A percentile compares a stretch with the other conserved stretches of the same genome.
phyloP scores from a whole-genome alignment of 2,797 vertebrate species.

The Leucoraja ocellata region DNA sequence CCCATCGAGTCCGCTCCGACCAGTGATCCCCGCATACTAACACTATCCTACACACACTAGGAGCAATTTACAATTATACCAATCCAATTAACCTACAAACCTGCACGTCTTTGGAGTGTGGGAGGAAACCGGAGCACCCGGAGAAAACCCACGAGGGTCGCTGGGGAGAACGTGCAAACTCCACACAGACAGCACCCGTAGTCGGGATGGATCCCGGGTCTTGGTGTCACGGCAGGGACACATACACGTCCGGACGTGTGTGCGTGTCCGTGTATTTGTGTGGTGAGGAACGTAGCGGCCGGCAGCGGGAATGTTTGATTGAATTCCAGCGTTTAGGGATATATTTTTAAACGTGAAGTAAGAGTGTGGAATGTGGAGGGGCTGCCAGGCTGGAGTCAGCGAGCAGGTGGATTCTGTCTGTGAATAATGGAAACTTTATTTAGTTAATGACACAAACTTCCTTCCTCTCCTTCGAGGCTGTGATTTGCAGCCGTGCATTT shows the following conservation, averaged over 20 bases:
- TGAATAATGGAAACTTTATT: slow-evolving; percentile 41
- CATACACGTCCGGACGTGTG: not conserved
- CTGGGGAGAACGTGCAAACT: too few species aligned
- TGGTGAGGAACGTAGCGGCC: not conserved
- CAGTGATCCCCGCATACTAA: too few species aligned
- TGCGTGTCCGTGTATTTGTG: not conserved
- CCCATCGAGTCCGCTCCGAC: too few species aligned
- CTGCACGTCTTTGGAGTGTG: too few species aligned
- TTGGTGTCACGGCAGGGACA: not conserved
- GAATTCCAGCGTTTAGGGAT: not conserved
- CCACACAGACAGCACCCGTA: too few species aligned
- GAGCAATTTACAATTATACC: too few species aligned
- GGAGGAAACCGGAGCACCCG: too few species aligned
- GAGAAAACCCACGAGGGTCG: too few species aligned
- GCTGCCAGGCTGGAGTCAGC: slow-evolving; percentile 39
- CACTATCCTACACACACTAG: too few species aligned
- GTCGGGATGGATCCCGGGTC: too few species aligned
- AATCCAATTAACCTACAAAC: too few species aligned
- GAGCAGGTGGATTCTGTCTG: slow-evolving; percentile 7
- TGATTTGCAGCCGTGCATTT: not conserved
- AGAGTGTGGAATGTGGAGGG: slow-evolving; percentile 40
- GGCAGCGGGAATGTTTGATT: too few species aligned
- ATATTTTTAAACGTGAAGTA: not conserved
- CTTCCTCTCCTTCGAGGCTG: slow-evolving; percentile 36
- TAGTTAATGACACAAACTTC: slow-evolving; percentile 41